Percentiles rank a stretch among this genome's conserved stretches.
Conservation (phyloP, 2,888 invertebrate genomes). For the Gortyna flavago region DNA sequence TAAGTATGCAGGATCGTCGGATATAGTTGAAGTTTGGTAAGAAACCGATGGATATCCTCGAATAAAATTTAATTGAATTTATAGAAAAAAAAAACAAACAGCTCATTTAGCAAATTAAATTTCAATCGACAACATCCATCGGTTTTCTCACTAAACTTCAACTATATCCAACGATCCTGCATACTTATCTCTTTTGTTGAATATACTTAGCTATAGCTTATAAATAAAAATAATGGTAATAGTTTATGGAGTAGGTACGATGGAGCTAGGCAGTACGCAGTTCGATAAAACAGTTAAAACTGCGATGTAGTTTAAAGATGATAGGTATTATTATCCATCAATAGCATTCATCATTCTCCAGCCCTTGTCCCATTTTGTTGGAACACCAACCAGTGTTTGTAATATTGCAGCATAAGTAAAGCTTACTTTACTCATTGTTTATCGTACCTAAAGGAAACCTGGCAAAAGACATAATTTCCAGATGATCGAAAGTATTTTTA, state of each 20-base stretch:
- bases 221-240: too few relatives aligned
- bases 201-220: background rate
- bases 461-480: background rate
- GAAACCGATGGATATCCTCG: too few relatives aligned
- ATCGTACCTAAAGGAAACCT: background rate
- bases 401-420: background rate
- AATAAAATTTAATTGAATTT: too few relatives aligned
- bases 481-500: constrained; percentile 20
- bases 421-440: background rate
- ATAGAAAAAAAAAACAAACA: too few relatives aligned
- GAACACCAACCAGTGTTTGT: background rate
- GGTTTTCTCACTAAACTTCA: too few relatives aligned
- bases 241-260: background rate
- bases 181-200: too few relatives aligned
- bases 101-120: too few relatives aligned
- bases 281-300: background rate
- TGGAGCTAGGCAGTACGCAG: background rate
- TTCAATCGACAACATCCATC: too few relatives aligned
- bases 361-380: too few relatives aligned
- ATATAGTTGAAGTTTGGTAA: too few relatives aligned
- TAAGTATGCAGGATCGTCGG: too few relatives aligned
- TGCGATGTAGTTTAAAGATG: background rate
- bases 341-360: background rate
- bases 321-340: background rate
- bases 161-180: too few relatives aligned